Percentiles rank a stretch among this genome's conserved stretches.
phyloP scores from a whole-genome alignment of 2,797 vertebrate genomes.

The Gallinago solitaria region DNA sequence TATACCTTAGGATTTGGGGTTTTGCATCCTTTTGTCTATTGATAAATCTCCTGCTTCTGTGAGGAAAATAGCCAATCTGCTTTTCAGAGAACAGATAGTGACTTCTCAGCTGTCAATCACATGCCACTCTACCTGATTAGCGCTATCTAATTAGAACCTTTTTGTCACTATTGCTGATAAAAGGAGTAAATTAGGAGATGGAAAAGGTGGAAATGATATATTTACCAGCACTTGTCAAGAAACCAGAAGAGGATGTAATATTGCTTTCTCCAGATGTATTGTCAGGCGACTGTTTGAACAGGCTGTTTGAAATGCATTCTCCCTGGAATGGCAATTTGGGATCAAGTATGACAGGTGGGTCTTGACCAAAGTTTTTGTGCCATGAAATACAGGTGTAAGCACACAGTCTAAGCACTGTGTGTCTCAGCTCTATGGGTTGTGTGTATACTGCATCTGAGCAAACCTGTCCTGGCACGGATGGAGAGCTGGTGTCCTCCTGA shows the following conservation, averaged over 20 bases:
- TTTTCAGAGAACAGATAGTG: constrained; percentile 58
- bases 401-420: not conserved
- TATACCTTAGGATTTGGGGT: constrained; percentile 51
- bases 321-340: no score
- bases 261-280: not conserved
- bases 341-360: not conserved
- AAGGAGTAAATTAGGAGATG: constrained; percentile 57
- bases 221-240: constrained; percentile 14
- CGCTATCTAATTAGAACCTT: constrained; percentile 77
- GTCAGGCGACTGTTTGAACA: not conserved
- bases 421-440: accelerated
- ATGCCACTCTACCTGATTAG: constrained; percentile 73
- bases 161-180: constrained; percentile 68
- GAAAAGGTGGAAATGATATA: constrained; percentile 41
- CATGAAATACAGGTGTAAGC: not conserved
- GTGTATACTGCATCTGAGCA: not conserved
- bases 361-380: not conserved
- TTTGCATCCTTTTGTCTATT: constrained; percentile 70
- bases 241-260: constrained; percentile 27
- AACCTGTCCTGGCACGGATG: not conserved
- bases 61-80: constrained; percentile 69
- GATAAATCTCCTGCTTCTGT: constrained; percentile 68
- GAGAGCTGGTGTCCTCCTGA: not conserved
- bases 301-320: not conserved
- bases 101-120: constrained; percentile 69